Evolutionary conservation across 2,797 vertebrate species (phyloP), one percentile per base, ranked within the genome.

Genomic region (Sebastes flavidus): DNA sequence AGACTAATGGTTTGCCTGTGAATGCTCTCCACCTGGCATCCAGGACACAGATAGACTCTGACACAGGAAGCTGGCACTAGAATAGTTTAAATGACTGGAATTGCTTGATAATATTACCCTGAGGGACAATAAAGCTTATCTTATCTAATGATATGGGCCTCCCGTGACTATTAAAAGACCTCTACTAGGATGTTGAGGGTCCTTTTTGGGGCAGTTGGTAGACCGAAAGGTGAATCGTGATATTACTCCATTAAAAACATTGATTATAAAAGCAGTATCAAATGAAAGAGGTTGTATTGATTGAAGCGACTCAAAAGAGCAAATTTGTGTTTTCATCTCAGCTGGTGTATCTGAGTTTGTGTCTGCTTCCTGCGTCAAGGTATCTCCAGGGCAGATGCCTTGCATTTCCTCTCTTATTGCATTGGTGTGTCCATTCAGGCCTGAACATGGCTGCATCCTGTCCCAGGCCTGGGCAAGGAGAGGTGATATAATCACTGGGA

Each of bases 121-220:
- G n/a, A 77, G 68, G 80, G 66, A 81, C 75, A 87, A 89, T 89
- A 88, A 91, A 81, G 81, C 74, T 73, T 92, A 88, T 90, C 82
- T 86, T 88, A 88, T 87, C 84, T 87, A 71, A 83, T 4, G 2
- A 84, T 86, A 87, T 77, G 63, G 63, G 71, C 79, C 79, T 70
- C 75, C 71, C 1, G 2, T 72, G 84, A 32, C 87, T 90, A 85
- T 89, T 89, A 76, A 91, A 90, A 89, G 65, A 81, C 24, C 59
- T 20, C 71, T 66, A 72, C 29, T 29, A 20, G 12, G 75, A 76
- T 81, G 72, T 55, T 78, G 38, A 87, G 58, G 60, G 42, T 24
- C 83, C 63, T 74, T 81, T 79, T 87, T 30, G 34, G 63, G 61
- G 52, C 8, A 63, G 27, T 66, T 70, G 12, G 8, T 58, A 27